These are phyloP conservation scores for Coreoperca whiteheadi DNA, from an alignment of 2,113 vertebrate species.

Conservation along the genomic window DNA sequence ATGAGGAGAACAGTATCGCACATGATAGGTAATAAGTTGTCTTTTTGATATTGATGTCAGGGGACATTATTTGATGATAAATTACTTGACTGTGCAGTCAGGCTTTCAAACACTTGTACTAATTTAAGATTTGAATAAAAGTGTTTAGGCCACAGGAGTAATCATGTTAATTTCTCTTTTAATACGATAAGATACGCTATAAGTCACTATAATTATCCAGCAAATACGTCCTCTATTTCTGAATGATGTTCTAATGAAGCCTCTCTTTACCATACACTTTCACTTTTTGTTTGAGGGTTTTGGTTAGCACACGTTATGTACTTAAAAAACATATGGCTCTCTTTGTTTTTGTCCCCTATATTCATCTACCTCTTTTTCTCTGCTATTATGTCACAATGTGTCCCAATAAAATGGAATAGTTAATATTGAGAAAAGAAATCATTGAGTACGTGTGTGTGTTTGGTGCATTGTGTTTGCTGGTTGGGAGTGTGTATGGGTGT, in stretches of 20 bases:
- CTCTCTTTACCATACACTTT: background rate
- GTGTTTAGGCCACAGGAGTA: constrained; percentile 37
- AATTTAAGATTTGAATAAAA: constrained; percentile 52
- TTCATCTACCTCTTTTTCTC: background rate
- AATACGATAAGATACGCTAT: constrained; percentile 32
- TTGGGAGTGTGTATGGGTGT: constrained; percentile 50
- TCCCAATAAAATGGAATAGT: background rate
- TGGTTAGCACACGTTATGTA: background rate
- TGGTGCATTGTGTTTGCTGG: background rate
- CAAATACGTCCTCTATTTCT: constrained; percentile 24
- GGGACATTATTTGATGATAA: constrained; percentile 62
- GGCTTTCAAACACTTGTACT: constrained; percentile 32
- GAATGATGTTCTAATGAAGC: constrained; percentile 16
- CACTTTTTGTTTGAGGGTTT: background rate
- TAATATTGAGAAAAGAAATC: background rate
- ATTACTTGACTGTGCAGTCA: constrained; percentile 41
- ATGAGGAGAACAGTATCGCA: constrained; percentile 46
- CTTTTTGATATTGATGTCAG: constrained; percentile 56
- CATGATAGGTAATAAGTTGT: constrained; percentile 64
- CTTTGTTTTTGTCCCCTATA: background rate
- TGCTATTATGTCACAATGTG: background rate
- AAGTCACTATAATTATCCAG: constrained; percentile 22
- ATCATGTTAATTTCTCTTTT: constrained; percentile 38
- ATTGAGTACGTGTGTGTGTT: background rate
- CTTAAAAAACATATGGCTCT: background rate